A percentile compares a stretch with the other conserved stretches of the same genome.
Conservation (phyloP, 2,113 vertebrate species). For the Perca fluviatilis region DNA sequence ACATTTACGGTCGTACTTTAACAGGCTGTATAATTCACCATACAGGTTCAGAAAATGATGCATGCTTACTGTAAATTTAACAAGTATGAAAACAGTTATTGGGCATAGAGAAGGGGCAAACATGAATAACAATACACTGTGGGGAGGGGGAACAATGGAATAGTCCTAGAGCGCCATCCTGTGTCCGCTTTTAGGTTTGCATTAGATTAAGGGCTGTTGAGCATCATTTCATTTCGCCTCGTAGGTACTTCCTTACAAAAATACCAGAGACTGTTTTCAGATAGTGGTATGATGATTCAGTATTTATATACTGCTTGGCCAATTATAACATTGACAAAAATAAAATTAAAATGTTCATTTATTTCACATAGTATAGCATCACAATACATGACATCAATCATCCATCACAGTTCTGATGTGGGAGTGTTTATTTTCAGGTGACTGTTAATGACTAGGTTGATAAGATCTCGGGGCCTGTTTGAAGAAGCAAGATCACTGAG, state of each 20-base stretch:
- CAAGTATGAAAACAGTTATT: constrained; percentile 21
- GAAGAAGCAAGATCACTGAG: constrained; percentile 6
- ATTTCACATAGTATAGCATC: constrained; percentile 75
- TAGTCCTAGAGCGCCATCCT: constrained; percentile 66
- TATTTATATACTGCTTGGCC: neutral
- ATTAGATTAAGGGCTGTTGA: neutral
- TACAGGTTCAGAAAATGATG: constrained; percentile 1
- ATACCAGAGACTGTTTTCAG: too few relatives aligned
- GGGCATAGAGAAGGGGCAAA: neutral
- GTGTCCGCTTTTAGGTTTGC: constrained; percentile 24
- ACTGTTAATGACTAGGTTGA: constrained; percentile 16
- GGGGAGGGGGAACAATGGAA: neutral
- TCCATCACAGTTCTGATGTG: constrained; percentile 70
- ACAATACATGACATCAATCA: constrained; percentile 73
- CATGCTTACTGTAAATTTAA: constrained; percentile 27
- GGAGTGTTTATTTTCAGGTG: constrained; percentile 53
- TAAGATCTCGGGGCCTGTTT: constrained; percentile 16
- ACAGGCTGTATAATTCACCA: constrained; percentile 8
- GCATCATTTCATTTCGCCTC: neutral
- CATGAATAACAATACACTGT: too few relatives aligned
- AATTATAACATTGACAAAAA: constrained; percentile 1
- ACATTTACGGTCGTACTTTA: constrained; percentile 8
- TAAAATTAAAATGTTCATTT: constrained; percentile 59
- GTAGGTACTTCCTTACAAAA: too few relatives aligned
- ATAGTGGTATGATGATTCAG: neutral